Percentiles rank a stretch among this genome's conserved stretches.
Conservation (phyloP, 1,140 invertebrate species). For the Homalodisca vitripennis region DNA sequence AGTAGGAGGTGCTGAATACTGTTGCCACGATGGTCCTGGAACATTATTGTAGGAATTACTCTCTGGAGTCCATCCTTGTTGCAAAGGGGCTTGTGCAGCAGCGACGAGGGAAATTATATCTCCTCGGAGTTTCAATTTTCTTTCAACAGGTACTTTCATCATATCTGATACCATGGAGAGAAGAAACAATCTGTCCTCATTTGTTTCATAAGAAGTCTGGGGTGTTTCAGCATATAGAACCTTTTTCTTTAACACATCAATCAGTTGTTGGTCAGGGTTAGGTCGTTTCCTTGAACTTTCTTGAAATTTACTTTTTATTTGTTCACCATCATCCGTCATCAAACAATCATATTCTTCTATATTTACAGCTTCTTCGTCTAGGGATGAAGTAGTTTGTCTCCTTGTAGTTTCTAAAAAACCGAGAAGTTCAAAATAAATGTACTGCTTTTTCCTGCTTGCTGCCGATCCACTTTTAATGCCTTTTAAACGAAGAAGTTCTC, state of each 20-base stretch:
- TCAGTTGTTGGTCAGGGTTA: constrained; percentile 13
- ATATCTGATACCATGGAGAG: constrained; percentile 24
- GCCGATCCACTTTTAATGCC: constrained; percentile 14
- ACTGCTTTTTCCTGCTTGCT: constrained; percentile 22
- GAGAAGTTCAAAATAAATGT: constrained; percentile 20
- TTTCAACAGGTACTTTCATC: constrained; percentile 25
- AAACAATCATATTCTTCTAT: constrained; percentile 8
- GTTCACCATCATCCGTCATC: constrained; percentile 20
- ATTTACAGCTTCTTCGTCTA: constrained; percentile 22
- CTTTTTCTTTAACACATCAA: constrained; percentile 17
- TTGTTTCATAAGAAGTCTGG: constrained; percentile 18
- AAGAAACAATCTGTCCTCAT: constrained; percentile 26
- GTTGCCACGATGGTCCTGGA: constrained; percentile 25
- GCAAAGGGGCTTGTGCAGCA: constrained; percentile 23
- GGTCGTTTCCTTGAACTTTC: constrained; percentile 16
- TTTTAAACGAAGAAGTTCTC: constrained; percentile 7
- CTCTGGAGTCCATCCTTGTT: constrained; percentile 16
- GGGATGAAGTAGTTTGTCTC: constrained; percentile 4
- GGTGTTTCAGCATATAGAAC: constrained; percentile 16
- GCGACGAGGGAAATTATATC: constrained; percentile 22
- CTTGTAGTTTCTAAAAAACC: constrained; percentile 22
- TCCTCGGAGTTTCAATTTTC: constrained; percentile 25
- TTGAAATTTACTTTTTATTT: constrained; percentile 7
- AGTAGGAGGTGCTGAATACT: neutral
- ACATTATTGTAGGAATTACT: constrained; percentile 14